Evolutionary conservation across 2,113 vertebrate species (phyloP).

Genomic region (Podarcis cretensis): DNA sequence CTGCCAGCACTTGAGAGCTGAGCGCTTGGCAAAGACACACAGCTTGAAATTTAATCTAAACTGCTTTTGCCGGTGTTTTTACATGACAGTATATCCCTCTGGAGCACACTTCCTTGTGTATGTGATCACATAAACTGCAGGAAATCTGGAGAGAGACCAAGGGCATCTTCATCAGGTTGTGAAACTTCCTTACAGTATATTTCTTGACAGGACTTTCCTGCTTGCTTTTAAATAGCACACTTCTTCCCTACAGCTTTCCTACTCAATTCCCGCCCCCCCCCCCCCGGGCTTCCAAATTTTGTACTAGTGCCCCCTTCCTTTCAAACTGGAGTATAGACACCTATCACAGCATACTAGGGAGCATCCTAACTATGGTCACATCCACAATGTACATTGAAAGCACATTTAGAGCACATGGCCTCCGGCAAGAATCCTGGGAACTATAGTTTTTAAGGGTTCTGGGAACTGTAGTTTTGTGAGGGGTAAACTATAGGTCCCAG

Average conservation of each 20-base stretch:
- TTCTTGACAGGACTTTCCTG: constrained; percentile 28
- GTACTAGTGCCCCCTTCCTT: not conserved
- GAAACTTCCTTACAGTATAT: not conserved
- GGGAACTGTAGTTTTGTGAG: too few relatives aligned
- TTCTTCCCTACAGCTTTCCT: constrained; percentile 24
- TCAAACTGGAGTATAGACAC: not conserved
- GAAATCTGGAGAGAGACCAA: constrained; percentile 35
- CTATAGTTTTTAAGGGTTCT: too few relatives aligned
- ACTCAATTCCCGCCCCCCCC: not conserved
- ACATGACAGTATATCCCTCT: constrained; percentile 1
- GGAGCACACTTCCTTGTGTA: constrained; percentile 3
- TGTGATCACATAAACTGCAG: constrained; percentile 9
- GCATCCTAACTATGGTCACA: not conserved
- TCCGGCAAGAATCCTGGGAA: too few relatives aligned
- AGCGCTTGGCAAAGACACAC: not conserved
- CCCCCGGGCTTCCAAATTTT: not conserved
- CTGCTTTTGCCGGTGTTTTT: not conserved
- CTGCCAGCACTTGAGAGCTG: not conserved
- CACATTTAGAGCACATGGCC: too few relatives aligned
- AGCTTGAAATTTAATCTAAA: constrained; percentile 11
- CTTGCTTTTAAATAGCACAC: constrained; percentile 12
- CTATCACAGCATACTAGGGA: not conserved
- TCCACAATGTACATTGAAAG: not conserved
- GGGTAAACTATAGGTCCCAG: too few relatives aligned
- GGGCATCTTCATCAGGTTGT: not conserved